Evolutionary conservation across 1,140 invertebrate species (phyloP).

Genomic region (Epicauta chinensis): DNA sequence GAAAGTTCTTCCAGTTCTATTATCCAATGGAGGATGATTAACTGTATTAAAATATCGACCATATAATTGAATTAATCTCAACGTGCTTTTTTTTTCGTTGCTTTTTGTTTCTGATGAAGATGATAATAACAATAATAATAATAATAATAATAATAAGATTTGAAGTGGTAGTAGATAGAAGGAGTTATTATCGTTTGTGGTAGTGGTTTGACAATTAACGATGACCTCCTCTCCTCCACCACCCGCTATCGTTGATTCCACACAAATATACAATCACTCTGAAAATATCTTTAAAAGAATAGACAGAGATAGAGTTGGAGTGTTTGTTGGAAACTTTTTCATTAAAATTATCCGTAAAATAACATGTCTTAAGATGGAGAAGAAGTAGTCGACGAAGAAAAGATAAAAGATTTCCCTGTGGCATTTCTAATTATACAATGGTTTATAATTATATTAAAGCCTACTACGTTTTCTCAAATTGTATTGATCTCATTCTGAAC

Average conservation of each 20-base stretch:
- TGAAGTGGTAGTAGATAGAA: background rate
- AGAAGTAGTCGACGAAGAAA: too few relatives aligned
- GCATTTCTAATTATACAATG: slow-evolving; percentile 34
- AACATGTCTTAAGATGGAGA: slow-evolving; percentile 32
- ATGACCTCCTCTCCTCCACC: too few relatives aligned
- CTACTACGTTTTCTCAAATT: slow-evolving; percentile 27
- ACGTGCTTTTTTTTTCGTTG: slow-evolving; percentile 15
- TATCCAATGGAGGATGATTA: background rate
- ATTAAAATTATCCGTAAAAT: slow-evolving; percentile 34
- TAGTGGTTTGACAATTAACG: too few relatives aligned
- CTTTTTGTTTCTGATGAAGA: too few relatives aligned
- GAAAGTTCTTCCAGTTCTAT: too few relatives aligned
- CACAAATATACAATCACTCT: too few relatives aligned
- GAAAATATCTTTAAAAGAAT: too few relatives aligned
- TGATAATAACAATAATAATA: too few relatives aligned
- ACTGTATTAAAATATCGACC: slow-evolving; percentile 13
- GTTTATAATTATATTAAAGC: slow-evolving; percentile 34
- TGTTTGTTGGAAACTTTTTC: slow-evolving; percentile 24
- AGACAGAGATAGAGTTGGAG: too few relatives aligned
- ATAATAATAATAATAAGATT: slow-evolving; percentile 22
- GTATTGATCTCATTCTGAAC: slow-evolving; percentile 28
- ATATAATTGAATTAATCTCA: slow-evolving; percentile 27
- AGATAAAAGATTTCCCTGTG: slow-evolving; percentile 25
- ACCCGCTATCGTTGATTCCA: too few relatives aligned
- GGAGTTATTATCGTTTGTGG: too few relatives aligned